These are phyloP conservation scores for Equus quagga DNA, from an alignment of 2,113 vertebrate species.

Conservation along the genomic window DNA sequence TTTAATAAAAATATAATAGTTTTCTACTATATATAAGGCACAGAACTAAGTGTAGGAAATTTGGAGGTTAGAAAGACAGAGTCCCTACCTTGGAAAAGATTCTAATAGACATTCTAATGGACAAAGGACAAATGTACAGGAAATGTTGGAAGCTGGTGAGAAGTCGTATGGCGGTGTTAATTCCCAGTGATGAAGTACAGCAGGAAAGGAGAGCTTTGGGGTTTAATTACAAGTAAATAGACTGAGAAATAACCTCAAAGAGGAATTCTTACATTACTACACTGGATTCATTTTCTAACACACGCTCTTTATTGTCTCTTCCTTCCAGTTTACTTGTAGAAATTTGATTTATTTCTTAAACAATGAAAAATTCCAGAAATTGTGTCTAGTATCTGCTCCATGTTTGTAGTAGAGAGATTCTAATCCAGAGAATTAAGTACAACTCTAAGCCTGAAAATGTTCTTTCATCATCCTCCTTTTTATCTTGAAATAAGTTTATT, in stretches of 20 bases:
- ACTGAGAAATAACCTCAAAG: not conserved
- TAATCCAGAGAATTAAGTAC: not conserved
- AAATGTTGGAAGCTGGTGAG: not conserved
- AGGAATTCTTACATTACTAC: not conserved
- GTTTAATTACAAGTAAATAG: not conserved
- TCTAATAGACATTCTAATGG: not conserved
- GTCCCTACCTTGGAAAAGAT: not conserved
- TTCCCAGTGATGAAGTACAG: not conserved
- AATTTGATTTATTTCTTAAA: not conserved
- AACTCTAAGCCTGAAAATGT: not conserved
- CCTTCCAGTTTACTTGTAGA: not conserved
- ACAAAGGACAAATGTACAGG: not conserved
- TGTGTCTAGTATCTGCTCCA: not conserved
- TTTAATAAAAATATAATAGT: not conserved
- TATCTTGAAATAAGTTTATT: not conserved
- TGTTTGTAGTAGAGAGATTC: not conserved
- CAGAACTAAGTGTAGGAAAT: not conserved
- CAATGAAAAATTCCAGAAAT: not conserved
- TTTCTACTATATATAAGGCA: not conserved
- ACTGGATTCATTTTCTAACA: not conserved
- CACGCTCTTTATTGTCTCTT: not conserved
- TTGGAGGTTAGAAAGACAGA: not conserved
- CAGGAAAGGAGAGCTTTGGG: not conserved
- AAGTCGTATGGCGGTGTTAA: not conserved
- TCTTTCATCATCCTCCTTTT: not conserved